These are phyloP conservation scores for Centroberyx gerrardi DNA, from an alignment of 2,797 vertebrate species.

Conservation along the genomic window DNA sequence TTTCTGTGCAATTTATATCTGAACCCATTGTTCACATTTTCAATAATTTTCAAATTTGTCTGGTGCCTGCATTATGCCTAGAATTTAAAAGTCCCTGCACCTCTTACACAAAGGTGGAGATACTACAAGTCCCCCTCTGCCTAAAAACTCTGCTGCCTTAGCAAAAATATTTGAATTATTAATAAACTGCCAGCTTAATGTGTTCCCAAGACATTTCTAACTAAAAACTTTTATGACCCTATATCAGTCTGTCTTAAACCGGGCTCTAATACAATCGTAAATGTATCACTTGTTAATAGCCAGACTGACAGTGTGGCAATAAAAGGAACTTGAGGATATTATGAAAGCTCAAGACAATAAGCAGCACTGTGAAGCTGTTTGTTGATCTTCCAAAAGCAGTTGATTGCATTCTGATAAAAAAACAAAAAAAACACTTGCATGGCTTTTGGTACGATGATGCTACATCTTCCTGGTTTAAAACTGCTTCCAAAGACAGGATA, in stretches of 20 bases:
- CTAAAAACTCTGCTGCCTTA: neutral
- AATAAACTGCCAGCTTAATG: slow-evolving; percentile 25
- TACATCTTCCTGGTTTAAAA: neutral
- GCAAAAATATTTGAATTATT: slow-evolving; percentile 31
- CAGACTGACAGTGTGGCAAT: slow-evolving; percentile 49
- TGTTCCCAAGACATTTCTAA: slow-evolving; percentile 36
- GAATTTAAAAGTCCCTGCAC: slow-evolving; percentile 17
- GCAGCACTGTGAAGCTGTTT: slow-evolving; percentile 33
- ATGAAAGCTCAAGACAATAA: slow-evolving; percentile 44
- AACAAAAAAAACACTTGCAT: neutral
- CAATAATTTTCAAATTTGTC: neutral
- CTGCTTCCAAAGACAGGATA: neutral
- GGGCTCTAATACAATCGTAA: slow-evolving; percentile 38
- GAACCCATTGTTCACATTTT: slow-evolving; percentile 11
- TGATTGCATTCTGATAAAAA: slow-evolving; percentile 22
- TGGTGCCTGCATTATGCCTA: slow-evolving; percentile 1
- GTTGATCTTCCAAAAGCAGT: slow-evolving; percentile 15
- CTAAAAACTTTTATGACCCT: slow-evolving; percentile 15
- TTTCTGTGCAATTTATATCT: slow-evolving; percentile 42
- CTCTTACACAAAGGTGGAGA: neutral
- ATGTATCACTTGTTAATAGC: slow-evolving; percentile 41
- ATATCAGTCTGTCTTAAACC: slow-evolving; percentile 41
- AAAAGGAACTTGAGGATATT: slow-evolving; percentile 53
- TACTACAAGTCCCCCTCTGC: slow-evolving; percentile 16
- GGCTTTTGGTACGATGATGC: slow-evolving; percentile 7